A percentile compares a stretch with the other conserved stretches of the same genome.
phyloP scores from a whole-genome alignment of 1,140 invertebrate genomes.

The Drosophila teissieri region DNA sequence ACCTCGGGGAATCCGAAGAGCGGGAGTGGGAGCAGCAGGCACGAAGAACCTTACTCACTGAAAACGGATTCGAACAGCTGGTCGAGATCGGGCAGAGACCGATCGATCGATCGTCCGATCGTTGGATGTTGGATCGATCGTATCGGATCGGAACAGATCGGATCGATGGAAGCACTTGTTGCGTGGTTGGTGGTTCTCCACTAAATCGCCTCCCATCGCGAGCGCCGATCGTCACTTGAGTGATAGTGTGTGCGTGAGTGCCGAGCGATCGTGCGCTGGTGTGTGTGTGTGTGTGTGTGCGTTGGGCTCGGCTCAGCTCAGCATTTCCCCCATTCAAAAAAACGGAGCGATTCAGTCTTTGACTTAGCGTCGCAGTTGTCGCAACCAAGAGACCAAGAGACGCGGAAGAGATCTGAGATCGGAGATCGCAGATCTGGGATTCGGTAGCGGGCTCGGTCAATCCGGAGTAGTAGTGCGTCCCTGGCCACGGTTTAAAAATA shows the following conservation, averaged over 20 bases:
- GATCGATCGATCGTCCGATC: conserved; percentile 33
- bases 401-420: conserved; percentile 22
- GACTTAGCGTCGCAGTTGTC: conserved; percentile 74
- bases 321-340: conserved; percentile 75
- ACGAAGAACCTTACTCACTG: conserved; percentile 63
- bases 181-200: conserved; percentile 66
- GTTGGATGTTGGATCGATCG: conserved; percentile 24
- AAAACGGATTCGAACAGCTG: conserved; percentile 79
- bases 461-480: conserved; percentile 3
- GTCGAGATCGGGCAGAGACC: conserved; percentile 45
- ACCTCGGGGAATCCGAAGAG: conserved; percentile 28
- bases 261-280: conserved; percentile 19
- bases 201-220: conserved; percentile 66
- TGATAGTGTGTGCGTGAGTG: conserved; percentile 22
- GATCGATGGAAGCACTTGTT: conserved; percentile 65
- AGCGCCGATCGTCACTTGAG: conserved; percentile 37
- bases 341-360: conserved; percentile 71
- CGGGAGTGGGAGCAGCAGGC: conserved; percentile 10
- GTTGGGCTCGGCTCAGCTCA: conserved; percentile 61
- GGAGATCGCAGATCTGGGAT: conserved; percentile 25
- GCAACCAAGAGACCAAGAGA: conserved; percentile 30
- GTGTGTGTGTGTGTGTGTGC: conserved; percentile 26
- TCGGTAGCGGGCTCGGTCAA: conserved; percentile 4
- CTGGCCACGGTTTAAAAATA: neutral
- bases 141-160: conserved; percentile 1